A percentile compares a stretch with the other conserved stretches of the same genome.
Conservation (phyloP, 1,140 invertebrate species). For the Trichonephila inaurata region DNA sequence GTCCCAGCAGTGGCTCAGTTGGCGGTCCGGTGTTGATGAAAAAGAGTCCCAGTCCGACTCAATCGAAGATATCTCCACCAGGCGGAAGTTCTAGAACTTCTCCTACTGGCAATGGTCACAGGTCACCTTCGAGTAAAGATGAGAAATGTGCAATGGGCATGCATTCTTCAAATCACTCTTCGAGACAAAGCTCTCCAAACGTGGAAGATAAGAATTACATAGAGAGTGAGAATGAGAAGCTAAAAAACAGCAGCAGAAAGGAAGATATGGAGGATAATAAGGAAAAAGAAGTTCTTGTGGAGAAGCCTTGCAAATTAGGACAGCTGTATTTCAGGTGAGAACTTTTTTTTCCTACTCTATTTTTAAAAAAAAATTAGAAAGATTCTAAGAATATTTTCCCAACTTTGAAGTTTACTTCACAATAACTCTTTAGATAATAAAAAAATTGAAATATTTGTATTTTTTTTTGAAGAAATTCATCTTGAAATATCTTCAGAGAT, state of each 20-base stretch:
- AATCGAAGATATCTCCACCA: constrained; percentile 81
- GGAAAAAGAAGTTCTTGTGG: constrained; percentile 79
- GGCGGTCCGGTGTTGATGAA: constrained; percentile 88
- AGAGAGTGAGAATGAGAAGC: constrained; percentile 82
- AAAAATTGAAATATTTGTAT: too few relatives aligned
- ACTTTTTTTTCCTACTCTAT: not conserved
- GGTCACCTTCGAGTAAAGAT: constrained; percentile 51
- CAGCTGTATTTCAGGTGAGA: constrained; percentile 88
- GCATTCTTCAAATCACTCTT: constrained; percentile 52
- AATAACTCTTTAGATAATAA: too few relatives aligned
- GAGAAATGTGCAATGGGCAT: constrained; percentile 44
- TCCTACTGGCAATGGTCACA: constrained; percentile 9
- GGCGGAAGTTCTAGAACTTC: constrained; percentile 43
- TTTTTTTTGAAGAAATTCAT: too few relatives aligned
- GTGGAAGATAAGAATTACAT: constrained; percentile 78
- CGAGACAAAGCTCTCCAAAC: constrained; percentile 56
- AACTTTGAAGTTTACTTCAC: too few relatives aligned
- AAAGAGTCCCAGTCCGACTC: constrained; percentile 92
- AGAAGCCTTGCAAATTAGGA: constrained; percentile 86
- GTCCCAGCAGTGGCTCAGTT: constrained; percentile 84
- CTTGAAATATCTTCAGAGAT: too few relatives aligned
- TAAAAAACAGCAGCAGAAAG: constrained; percentile 81
- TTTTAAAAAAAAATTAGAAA: too few relatives aligned
- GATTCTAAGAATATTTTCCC: too few relatives aligned
- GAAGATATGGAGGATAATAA: constrained; percentile 82